A percentile compares a stretch with the other conserved stretches of the same genome.
Conservation (phyloP, 1,140 invertebrate genomes). For the Cydia pomonella region DNA sequence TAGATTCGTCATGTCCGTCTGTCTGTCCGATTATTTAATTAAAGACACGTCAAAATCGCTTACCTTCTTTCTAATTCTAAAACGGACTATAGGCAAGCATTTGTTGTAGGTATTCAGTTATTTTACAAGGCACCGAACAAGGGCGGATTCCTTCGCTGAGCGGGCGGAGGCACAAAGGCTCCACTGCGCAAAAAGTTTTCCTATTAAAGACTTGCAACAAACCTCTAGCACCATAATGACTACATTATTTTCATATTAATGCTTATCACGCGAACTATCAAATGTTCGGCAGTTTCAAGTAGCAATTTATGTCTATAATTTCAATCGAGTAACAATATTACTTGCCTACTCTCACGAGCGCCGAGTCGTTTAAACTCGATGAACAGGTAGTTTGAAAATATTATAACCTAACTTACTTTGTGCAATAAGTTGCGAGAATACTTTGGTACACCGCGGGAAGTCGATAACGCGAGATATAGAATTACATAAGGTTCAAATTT, state of each 20-base stretch:
- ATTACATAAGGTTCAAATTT: too few relatives aligned
- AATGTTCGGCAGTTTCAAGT: slow-evolving; percentile 17
- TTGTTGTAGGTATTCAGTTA: neutral
- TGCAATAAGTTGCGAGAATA: too few relatives aligned
- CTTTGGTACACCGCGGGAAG: too few relatives aligned
- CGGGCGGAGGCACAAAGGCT: neutral
- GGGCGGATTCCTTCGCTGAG: neutral
- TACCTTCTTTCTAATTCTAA: too few relatives aligned
- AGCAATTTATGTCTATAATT: slow-evolving; percentile 8
- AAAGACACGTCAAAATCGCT: too few relatives aligned
- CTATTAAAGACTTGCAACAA: slow-evolving; percentile 11
- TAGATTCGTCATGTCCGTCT: too few relatives aligned
- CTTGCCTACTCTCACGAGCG: neutral
- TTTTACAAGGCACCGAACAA: neutral
- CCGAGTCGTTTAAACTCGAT: neutral
- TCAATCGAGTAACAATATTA: neutral
- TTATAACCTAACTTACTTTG: too few relatives aligned
- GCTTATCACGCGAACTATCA: slow-evolving; percentile 19
- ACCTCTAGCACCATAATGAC: neutral
- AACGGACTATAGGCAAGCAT: too few relatives aligned
- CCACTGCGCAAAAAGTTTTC: slow-evolving; percentile 30
- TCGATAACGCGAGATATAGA: too few relatives aligned
- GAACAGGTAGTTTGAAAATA: neutral
- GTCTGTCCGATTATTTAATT: too few relatives aligned
- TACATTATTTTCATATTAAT: slow-evolving; percentile 31